Percentiles rank a stretch among this genome's conserved stretches.
Evolutionary conservation across 2,113 vertebrate genomes (phyloP).

Genomic region (Tylochromis polylepis): DNA sequence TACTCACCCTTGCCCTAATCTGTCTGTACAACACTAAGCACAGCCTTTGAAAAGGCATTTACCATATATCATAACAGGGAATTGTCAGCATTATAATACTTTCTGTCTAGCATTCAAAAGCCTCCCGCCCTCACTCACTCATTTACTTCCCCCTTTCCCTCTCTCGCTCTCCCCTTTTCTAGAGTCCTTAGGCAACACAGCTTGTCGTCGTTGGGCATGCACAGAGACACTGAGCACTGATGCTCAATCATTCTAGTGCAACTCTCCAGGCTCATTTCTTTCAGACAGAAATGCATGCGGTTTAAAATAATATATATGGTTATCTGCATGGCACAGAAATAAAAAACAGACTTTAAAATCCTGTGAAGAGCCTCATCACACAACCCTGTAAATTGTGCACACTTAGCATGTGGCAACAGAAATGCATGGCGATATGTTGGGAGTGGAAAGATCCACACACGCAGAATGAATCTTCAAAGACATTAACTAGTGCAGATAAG

Average conservation of each 20-base stretch:
- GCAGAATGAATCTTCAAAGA: conserved; percentile 21
- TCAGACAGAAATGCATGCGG: background rate
- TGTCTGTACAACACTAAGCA: background rate
- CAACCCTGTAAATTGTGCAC: background rate
- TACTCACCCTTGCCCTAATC: background rate
- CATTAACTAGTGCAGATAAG: background rate
- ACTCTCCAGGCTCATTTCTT: conserved; percentile 20
- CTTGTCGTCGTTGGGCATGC: conserved; percentile 17
- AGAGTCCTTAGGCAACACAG: conserved; percentile 32
- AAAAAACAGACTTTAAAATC: conserved; percentile 19
- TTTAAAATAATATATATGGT: conserved; percentile 34
- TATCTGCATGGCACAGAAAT: conserved; percentile 5
- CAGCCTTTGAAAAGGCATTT: background rate
- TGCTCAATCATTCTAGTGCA: conserved; percentile 27
- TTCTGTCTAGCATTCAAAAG: background rate
- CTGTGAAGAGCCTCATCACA: background rate
- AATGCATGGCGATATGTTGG: background rate
- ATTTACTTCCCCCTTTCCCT: background rate
- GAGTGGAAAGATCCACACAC: background rate
- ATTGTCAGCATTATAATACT: background rate
- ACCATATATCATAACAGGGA: background rate
- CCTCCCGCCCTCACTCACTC: background rate
- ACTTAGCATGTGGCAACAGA: conserved; percentile 6
- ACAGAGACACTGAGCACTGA: conserved; percentile 20
- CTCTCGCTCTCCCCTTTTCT: background rate